Evolutionary conservation across 2,797 vertebrate species (phyloP).

Genomic region (Lutjanus argentimaculatus): DNA sequence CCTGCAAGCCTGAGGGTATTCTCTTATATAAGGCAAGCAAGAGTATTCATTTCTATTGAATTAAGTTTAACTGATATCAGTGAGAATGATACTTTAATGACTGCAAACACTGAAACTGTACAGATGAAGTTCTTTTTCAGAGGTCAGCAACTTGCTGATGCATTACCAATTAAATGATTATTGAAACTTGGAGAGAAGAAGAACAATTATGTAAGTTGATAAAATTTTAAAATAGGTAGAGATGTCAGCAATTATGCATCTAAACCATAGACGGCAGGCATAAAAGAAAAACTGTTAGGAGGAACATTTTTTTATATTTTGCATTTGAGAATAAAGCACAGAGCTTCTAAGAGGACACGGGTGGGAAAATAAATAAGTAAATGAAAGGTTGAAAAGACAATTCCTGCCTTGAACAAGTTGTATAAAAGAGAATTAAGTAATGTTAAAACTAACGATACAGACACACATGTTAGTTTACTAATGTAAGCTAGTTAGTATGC

Average conservation of each 20-base stretch:
- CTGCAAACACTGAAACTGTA: background rate
- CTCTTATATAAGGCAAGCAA: slow-evolving; percentile 8
- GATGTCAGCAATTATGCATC: background rate
- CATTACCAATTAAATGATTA: background rate
- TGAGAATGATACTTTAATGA: background rate
- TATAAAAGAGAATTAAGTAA: too few species aligned
- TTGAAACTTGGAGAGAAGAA: background rate
- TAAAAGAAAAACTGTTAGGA: too few species aligned
- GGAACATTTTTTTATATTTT: too few species aligned
- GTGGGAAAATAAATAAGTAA: too few species aligned
- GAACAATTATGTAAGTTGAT: background rate
- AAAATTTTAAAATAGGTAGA: background rate
- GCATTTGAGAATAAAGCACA: too few species aligned
- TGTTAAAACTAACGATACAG: too few species aligned
- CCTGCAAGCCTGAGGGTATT: slow-evolving; percentile 11
- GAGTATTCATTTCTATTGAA: background rate
- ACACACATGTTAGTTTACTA: too few species aligned
- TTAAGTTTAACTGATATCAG: background rate
- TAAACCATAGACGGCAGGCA: background rate
- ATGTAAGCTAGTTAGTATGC: too few species aligned
- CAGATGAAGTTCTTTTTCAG: background rate
- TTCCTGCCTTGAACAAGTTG: too few species aligned
- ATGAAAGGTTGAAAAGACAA: too few species aligned
- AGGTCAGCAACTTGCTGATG: background rate
- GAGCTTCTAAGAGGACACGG: too few species aligned